Base-by-base conservation (phyloP, 2,888 invertebrate species). In the Drosophila eohydei region DNA sequence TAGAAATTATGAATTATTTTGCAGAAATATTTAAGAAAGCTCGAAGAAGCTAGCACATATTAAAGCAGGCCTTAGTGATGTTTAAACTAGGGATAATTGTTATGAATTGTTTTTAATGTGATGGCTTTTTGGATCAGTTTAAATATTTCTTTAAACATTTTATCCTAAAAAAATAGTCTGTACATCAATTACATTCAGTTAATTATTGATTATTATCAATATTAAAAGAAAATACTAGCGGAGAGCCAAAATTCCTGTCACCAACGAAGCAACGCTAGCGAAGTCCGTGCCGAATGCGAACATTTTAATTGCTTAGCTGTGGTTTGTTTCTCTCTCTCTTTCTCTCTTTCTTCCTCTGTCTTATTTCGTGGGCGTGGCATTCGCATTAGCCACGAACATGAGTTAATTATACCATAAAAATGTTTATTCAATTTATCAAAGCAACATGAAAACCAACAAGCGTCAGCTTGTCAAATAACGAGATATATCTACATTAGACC, bases 401-500 rank as follows among this genome's bases (percentile, higher is more conserved):
- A 72, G 71, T 61, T 84, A 88, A 89, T 88, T 89, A 74, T 71
- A 65, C 70, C 76, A 71, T 73, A 74, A 80, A 85, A 73, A 43
- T 68, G 43, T 71, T 65, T 72, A 74, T 87, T 87, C 72, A 89
- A 87, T 83, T 87, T 83, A 83, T 87, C 73, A 78, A 74, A 74
- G 62, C 65, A 66, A 74, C 88, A 81, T 69, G 87, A 71, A 73
- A 67, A 71, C 62, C 58, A 74, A 79, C 71, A 66, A 78, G 65
- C 72, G 78, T 68, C 81, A 77, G 87, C 78, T 69, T 83, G 83
- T 86, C 72, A 80, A 83, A 83, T 68, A 61, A 66, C 44, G 43
- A 74, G 65, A 79, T 72, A 76, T 50, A 77, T 60, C 55, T 76
- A 76, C 55, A 63, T 71, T 76, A 68, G 55, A 70, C 46, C 66